phyloP scores from a whole-genome alignment of 2,888 invertebrate species.

The Dryobota labecula region DNA sequence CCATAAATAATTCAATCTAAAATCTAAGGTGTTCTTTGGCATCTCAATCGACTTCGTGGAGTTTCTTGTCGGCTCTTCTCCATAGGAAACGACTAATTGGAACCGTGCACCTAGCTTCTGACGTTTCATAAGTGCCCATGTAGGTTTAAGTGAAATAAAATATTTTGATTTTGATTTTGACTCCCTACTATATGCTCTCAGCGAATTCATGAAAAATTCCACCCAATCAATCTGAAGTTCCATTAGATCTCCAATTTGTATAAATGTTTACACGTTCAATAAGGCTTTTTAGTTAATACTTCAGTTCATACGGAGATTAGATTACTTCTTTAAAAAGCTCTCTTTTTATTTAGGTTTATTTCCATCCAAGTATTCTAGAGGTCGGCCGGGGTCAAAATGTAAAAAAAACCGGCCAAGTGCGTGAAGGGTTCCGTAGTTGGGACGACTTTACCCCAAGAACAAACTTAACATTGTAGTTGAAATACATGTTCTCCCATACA shows the following conservation, averaged over 20 bases:
- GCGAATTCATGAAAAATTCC: conserved; percentile 57
- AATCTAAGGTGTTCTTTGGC: conserved; percentile 47
- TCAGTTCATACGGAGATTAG: conserved; percentile 54
- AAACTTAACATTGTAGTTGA: too few species aligned
- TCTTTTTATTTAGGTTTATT: conserved; percentile 40
- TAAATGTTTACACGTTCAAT: conserved; percentile 61
- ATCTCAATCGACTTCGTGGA: conserved; percentile 19
- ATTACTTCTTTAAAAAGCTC: conserved; percentile 53
- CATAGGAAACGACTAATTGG: too few species aligned
- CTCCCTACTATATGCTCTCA: conserved; percentile 20
- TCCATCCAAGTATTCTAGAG: conserved; percentile 19
- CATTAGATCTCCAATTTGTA: conserved; percentile 61
- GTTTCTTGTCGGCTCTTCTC: too few species aligned
- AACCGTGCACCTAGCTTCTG: too few species aligned
- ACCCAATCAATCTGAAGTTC: conserved; percentile 59
- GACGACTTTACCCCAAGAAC: too few species aligned
- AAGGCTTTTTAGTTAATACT: conserved; percentile 50
- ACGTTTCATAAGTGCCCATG: too few species aligned
- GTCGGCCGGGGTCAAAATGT: conserved; percentile 1
- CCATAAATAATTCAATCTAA: conserved; percentile 40
- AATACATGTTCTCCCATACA: too few species aligned
- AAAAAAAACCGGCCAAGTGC: too few species aligned
- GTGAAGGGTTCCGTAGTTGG: too few species aligned
- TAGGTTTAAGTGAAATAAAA: too few species aligned
- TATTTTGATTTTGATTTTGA: too few species aligned